Evolutionary conservation across 2,113 vertebrate species (phyloP), one percentile per base, ranked within the genome.

Genomic region (Varanus komodoensis): DNA sequence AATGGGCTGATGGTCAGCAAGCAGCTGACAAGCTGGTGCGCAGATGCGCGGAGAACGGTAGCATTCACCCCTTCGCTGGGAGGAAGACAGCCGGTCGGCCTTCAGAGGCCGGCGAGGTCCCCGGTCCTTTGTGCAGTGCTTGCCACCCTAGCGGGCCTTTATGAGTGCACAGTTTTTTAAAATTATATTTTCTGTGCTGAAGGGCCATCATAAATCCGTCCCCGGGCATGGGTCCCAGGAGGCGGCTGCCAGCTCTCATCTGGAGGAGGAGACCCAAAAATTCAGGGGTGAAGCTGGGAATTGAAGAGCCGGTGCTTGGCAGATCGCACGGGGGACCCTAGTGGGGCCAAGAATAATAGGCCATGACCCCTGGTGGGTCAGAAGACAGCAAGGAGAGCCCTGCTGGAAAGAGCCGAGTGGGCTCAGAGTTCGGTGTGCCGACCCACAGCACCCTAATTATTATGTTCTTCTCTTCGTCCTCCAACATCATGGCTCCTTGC

Each of bases 301-400:
- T 34, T 38, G n/a, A 75, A 75, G 29, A 9, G 69, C 29, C 1
- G 27, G 29, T 9, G 29, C 34, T 34, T 75, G 73, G 73, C 73
- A 74, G 11, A 74, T 34, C 32, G 38, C 12, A 34, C n/a, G 44
- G 75, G 23, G 75, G 75, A 48, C 38, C 7, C 44, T 75, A 38
- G 74, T 17, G 15, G 34, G 3, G 74, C 29, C 34, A 2, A 77
- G 38, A 73, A 12, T 32, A 73, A 15, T 61, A 12, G 0, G 8
- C 25, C 69, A 32, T 32, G 8, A 8, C 9, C 9, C 8, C 69
- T 71, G 69, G 29, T 44, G 38, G 3, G 38, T 44, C 96, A 96
- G 96, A 96, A 96, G 96, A 94, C 93, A 91, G 91, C 88, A 92
- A 92, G 93, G 84, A 93, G 86, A 90, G 91, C 93, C 93, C 92